phyloP scores from a whole-genome alignment of 1,140 invertebrate genomes.

The Aporrectodea caliginosa region DNA sequence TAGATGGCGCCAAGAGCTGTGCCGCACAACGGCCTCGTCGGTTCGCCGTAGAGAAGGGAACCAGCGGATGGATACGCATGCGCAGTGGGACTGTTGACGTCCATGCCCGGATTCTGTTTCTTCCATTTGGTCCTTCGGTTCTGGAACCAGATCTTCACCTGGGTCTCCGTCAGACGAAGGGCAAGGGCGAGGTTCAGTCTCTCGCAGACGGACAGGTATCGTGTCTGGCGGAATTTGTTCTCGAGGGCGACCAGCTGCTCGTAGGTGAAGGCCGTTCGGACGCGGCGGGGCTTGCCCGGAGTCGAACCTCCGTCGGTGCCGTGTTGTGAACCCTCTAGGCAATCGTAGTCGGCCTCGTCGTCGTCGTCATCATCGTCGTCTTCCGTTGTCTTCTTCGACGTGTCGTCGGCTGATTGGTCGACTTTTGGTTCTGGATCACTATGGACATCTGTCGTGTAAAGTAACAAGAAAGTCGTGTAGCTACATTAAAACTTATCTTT shows the following conservation, averaged over 20 bases:
- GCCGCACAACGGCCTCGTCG: not conserved
- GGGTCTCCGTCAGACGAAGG: conserved; percentile 92
- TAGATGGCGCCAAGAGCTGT: not conserved
- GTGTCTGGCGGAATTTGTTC: conserved; percentile 98
- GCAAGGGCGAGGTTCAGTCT: conserved; percentile 90
- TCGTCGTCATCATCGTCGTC: conserved; percentile 58
- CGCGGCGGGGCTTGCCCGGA: conserved; percentile 73
- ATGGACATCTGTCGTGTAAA: not conserved
- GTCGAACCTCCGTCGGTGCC: conserved; percentile 37
- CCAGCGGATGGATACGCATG: not conserved
- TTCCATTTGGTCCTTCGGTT: conserved; percentile 99
- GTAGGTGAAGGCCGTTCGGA: conserved; percentile 92
- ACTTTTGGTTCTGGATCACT: not conserved
- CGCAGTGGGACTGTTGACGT: conserved; percentile 62
- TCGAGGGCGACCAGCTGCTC: conserved; percentile 93
- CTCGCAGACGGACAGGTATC: conserved; percentile 97
- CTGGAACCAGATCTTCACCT: conserved; percentile 71
- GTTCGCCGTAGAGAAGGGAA: not conserved
- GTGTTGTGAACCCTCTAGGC: conserved; percentile 43
- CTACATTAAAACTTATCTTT: no score
- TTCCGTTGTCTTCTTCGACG: conserved; percentile 51
- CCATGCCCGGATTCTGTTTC: conserved; percentile 97
- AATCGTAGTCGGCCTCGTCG: conserved; percentile 38
- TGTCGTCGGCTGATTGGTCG: conserved; percentile 38
- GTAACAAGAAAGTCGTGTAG: no score